Evolutionary conservation across 2,797 vertebrate genomes (phyloP).

Genomic region (Acropternis orthonyx): DNA sequence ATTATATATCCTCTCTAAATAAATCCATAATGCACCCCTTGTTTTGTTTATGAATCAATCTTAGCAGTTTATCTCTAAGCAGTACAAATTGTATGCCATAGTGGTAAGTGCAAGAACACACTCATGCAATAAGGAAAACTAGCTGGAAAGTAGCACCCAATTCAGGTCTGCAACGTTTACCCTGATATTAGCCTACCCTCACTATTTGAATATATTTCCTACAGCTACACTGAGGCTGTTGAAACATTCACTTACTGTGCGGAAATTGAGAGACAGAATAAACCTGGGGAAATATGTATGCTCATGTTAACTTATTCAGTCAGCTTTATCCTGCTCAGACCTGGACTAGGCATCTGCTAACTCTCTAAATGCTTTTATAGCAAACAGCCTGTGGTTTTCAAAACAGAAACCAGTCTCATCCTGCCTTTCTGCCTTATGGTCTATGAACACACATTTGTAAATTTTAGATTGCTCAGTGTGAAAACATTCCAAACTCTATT

Average conservation of each 20-base stretch:
- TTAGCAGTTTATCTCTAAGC: constrained; percentile 61
- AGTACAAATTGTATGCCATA: constrained; percentile 65
- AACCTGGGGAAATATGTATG: constrained; percentile 16
- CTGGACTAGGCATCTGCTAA: constrained; percentile 26
- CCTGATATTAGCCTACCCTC: constrained; percentile 20
- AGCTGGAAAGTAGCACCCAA: constrained; percentile 56
- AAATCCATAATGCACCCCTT: constrained; percentile 50
- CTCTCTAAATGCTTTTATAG: constrained; percentile 52
- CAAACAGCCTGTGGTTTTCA: background rate
- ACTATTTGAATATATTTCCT: constrained; percentile 59
- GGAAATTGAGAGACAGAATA: constrained; percentile 36
- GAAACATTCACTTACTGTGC: constrained; percentile 41
- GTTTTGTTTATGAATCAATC: constrained; percentile 68
- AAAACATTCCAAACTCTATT: constrained; percentile 26
- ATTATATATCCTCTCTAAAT: constrained; percentile 64
- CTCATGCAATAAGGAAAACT: constrained; percentile 54
- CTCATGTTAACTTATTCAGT: constrained; percentile 29
- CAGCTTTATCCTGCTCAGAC: constrained; percentile 50
- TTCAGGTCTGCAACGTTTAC: constrained; percentile 48
- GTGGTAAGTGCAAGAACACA: constrained; percentile 61
- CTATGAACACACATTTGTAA: background rate
- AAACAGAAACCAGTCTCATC: constrained; percentile 8
- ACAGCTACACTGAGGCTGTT: background rate
- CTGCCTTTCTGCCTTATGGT: background rate
- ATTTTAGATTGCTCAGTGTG: background rate